Base-by-base conservation (phyloP, 2,888 invertebrate genomes). In the Tenthredo distinguenda region DNA sequence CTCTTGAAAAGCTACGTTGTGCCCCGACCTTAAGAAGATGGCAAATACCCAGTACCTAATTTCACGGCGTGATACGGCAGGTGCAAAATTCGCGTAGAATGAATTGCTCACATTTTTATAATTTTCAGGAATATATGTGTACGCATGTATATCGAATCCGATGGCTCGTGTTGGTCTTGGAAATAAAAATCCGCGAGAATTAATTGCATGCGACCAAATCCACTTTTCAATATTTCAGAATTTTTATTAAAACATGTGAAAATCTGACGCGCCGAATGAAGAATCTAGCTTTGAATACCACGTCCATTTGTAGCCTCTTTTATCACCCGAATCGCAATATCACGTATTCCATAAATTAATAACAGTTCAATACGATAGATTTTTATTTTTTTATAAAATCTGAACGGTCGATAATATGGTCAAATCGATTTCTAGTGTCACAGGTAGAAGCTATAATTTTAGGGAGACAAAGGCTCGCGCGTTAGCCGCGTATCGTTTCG, bases 11-110 rank as follows among this genome's bases (percentile, higher is more conserved):
- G 37, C 72, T 72, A 9, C 71, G 71, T 10, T 37, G 15, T 62
- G 62, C 18, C 4, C 31, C 77, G 77, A 77, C 9, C 6, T n/a
- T 5, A 34, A 77, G 34, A 77, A 55, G 47, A 55, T 77, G 50
- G 50, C 50, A 77, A 77, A 77, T 77, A 15, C 26, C 31, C 21
- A 3, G 77, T 15, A 34, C 9, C 43, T 77, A 26, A 77, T 77
- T 55, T 77, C 77, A 77, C 77, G 77, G 55, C 77, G 26, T 77
- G 77, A 77, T n/a, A 47, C 6, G 77, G 77, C 77, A 77, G 31
- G 26, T n/a, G 77, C 77, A n/a, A 77, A 77, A 55, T 31, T 55
- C 77, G 31, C 55, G 55, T 15, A 31, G 9, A 50, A 55, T 68
- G 34, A 68, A 68, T 34, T 18, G 18, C 34, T 68, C 68, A 31